Conservation (phyloP, 2,113 vertebrate species). For the Zootoca vivipara region DNA sequence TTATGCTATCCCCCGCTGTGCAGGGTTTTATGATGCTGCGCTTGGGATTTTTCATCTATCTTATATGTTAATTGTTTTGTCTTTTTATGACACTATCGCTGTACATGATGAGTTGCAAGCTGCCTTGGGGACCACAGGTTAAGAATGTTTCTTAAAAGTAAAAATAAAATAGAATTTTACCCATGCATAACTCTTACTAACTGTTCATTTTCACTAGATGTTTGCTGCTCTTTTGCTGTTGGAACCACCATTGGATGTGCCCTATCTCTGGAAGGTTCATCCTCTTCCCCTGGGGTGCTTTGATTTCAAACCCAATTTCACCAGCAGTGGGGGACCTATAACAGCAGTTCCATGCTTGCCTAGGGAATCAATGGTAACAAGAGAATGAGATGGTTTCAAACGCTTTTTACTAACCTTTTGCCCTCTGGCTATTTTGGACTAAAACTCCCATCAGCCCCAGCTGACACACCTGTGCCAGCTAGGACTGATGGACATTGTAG, state of each 20-base stretch:
- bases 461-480: no score
- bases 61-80: background rate
- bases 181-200: background rate
- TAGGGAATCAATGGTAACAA: background rate
- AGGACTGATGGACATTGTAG: no score
- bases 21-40: background rate
- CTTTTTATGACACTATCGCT: background rate
- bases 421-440: no score
- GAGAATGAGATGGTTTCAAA: background rate
- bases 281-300: background rate
- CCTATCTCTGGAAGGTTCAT: background rate
- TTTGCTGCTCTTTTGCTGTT: background rate
- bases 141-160: background rate
- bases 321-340: background rate
- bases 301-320: background rate
- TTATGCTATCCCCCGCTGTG: background rate
- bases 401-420: no score
- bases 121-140: background rate
- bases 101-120: background rate
- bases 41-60: background rate
- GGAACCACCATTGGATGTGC: background rate
- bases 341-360: background rate
- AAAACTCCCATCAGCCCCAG: no score
- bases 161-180: background rate
- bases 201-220: background rate